phyloP scores from a whole-genome alignment of 37 sponge, comb jelly and placozoan species.

The Aphrocallistes beatrix region DNA sequence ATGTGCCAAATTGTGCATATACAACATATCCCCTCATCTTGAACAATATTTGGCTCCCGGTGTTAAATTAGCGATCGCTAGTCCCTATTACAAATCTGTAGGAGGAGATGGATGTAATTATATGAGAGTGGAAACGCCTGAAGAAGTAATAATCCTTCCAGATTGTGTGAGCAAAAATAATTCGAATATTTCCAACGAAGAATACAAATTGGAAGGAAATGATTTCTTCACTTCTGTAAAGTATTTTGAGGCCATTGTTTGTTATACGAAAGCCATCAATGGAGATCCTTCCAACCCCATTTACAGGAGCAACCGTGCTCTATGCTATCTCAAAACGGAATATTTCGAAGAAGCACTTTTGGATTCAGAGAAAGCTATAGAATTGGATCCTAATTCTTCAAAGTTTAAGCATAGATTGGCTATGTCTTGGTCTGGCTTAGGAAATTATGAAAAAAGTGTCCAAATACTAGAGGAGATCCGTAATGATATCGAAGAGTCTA shows the following conservation, averaged over 20 bases:
- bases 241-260: conserved; percentile 32
- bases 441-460: conserved; percentile 47
- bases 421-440: conserved; percentile 51
- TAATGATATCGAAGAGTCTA: background rate
- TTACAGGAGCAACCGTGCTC: conserved; percentile 69
- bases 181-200: background rate
- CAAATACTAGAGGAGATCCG: conserved; percentile 33
- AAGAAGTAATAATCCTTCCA: background rate
- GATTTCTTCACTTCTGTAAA: conserved; percentile 32
- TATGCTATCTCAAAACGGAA: conserved; percentile 56
- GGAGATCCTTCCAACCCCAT: conserved; percentile 22
- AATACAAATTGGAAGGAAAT: conserved; percentile 42
- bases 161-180: no score
- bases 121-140: background rate
- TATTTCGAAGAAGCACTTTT: conserved; percentile 35
- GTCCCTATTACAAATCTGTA: background rate
- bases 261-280: conserved; percentile 25
- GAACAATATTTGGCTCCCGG: background rate
- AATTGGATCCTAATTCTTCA: conserved; percentile 37
- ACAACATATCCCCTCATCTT: background rate
- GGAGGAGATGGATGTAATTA: background rate
- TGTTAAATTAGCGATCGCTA: background rate
- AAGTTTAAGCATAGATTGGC: conserved; percentile 65
- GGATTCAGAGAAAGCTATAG: conserved; percentile 38
- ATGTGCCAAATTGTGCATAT: background rate